Percentiles rank a stretch among this genome's conserved stretches.
Evolutionary conservation across 1,140 invertebrate genomes (phyloP).

Genomic region (Subanguina moxae): DNA sequence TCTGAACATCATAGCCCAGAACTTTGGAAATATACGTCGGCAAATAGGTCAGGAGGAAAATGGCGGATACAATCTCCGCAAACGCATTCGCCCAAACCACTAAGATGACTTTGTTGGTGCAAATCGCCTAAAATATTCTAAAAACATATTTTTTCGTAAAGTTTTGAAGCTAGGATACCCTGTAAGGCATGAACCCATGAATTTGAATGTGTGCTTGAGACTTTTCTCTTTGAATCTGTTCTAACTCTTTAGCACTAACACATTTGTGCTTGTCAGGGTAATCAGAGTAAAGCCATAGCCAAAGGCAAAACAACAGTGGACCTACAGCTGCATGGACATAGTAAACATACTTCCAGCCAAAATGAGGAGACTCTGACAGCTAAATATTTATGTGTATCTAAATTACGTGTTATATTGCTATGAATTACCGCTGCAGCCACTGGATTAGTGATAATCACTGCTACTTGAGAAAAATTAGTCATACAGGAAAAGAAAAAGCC

Average conservation of each 20-base stretch:
- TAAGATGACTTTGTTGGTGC: conserved; percentile 4
- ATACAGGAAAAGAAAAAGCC: conserved; percentile 42
- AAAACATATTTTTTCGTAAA: too few species aligned
- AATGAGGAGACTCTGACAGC: conserved; percentile 21
- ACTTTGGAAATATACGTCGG: conserved; percentile 24
- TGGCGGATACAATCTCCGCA: conserved; percentile 12
- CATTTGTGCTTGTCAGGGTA: conserved; percentile 29
- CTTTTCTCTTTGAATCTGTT: conserved; percentile 30
- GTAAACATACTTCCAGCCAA: conserved; percentile 34
- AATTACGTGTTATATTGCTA: too few species aligned
- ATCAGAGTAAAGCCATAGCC: conserved; percentile 36
- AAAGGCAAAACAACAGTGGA: conserved; percentile 24
- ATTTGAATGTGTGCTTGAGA: conserved; percentile 23
- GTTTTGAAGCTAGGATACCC: conserved; percentile 10
- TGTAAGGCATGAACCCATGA: conserved; percentile 31
- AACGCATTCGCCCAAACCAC: conserved; percentile 26
- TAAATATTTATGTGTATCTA: conserved; percentile 30
- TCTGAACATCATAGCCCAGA: background rate
- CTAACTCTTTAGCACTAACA: conserved; percentile 14
- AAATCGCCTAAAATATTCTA: conserved; percentile 13
- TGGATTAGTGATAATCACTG: conserved; percentile 20
- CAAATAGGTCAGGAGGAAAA: conserved; percentile 20
- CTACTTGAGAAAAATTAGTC: conserved; percentile 17
- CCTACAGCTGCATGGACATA: conserved; percentile 14
- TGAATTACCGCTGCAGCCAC: conserved; percentile 16